A percentile compares a stretch with the other conserved stretches of the same genome.
Evolutionary conservation across 2,888 invertebrate species (phyloP).

Genomic region (Chrysopilus asiliformis): DNA sequence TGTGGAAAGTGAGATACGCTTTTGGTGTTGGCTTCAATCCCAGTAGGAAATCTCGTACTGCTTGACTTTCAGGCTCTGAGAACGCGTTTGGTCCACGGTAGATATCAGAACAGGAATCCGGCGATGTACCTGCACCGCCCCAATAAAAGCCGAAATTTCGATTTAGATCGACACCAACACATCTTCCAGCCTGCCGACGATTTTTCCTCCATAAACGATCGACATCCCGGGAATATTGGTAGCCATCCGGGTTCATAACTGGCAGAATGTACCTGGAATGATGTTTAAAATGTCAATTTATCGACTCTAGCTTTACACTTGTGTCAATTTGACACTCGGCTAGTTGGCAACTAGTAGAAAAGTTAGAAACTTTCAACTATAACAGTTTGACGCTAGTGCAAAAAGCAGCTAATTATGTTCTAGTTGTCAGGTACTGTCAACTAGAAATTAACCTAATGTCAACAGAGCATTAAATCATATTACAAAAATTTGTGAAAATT

Average conservation of each 20-base stretch:
- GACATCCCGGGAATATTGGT: constrained; percentile 17
- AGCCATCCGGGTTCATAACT: constrained; percentile 2
- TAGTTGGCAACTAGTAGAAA: too few relatives aligned
- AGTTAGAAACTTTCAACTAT: too few relatives aligned
- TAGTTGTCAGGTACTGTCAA: too few relatives aligned
- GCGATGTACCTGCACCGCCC: constrained; percentile 23
- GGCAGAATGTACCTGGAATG: constrained; percentile 5
- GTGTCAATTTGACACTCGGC: too few relatives aligned
- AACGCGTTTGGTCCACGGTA: constrained; percentile 37
- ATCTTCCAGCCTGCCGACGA: constrained; percentile 14
- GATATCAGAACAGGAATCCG: constrained; percentile 33
- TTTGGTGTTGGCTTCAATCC: constrained; percentile 40
- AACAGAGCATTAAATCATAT: too few relatives aligned
- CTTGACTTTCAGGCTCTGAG: constrained; percentile 37
- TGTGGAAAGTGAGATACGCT: constrained; percentile 67
- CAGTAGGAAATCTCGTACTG: not conserved
- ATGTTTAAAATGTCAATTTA: too few relatives aligned
- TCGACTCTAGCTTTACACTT: too few relatives aligned
- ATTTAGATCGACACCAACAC: constrained; percentile 19
- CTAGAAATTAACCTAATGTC: too few relatives aligned
- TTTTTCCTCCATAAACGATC: constrained; percentile 24
- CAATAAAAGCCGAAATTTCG: constrained; percentile 20
- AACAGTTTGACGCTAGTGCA: too few relatives aligned
- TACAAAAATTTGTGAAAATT: too few relatives aligned
- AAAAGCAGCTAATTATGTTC: too few relatives aligned